These are phyloP conservation scores for Hetaerina titia DNA, from an alignment of 2,888 invertebrate species.

Conservation along the genomic window DNA sequence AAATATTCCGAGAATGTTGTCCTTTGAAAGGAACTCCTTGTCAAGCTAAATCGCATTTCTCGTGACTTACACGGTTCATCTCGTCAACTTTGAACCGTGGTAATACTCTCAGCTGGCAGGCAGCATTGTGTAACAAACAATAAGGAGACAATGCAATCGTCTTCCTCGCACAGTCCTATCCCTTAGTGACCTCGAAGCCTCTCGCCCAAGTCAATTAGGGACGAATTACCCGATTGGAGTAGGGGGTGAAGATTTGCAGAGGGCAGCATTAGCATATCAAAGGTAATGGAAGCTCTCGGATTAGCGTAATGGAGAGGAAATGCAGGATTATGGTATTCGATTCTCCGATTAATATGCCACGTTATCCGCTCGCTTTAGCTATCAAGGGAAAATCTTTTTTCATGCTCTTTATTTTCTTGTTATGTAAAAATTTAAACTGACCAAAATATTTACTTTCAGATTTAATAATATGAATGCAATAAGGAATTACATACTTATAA, in stretches of 20 bases:
- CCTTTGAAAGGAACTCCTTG: not conserved
- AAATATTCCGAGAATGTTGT: not conserved
- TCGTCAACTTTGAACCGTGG: not conserved
- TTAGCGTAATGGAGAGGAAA: constrained; percentile 15
- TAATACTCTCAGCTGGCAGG: too few species aligned
- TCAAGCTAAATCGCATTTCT: not conserved
- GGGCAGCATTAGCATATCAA: constrained; percentile 14
- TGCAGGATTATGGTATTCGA: not conserved
- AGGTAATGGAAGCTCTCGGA: constrained; percentile 20
- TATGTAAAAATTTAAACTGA: too few species aligned
- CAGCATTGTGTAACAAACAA: not conserved
- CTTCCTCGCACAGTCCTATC: not conserved
- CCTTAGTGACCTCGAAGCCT: not conserved
- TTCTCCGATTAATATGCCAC: constrained; percentile 7
- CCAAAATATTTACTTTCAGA: too few species aligned
- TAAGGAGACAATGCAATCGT: constrained; percentile 5
- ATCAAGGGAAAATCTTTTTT: not conserved
- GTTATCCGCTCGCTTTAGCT: not conserved
- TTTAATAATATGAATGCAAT: too few species aligned
- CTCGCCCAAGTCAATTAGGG: not conserved
- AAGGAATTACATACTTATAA: too few species aligned
- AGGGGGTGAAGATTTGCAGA: constrained; percentile 5
- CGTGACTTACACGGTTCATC: not conserved
- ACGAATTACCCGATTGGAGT: not conserved
- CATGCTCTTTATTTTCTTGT: too few species aligned